Conservation (phyloP, 2,797 vertebrate genomes). For the Rhincodon typus region DNA sequence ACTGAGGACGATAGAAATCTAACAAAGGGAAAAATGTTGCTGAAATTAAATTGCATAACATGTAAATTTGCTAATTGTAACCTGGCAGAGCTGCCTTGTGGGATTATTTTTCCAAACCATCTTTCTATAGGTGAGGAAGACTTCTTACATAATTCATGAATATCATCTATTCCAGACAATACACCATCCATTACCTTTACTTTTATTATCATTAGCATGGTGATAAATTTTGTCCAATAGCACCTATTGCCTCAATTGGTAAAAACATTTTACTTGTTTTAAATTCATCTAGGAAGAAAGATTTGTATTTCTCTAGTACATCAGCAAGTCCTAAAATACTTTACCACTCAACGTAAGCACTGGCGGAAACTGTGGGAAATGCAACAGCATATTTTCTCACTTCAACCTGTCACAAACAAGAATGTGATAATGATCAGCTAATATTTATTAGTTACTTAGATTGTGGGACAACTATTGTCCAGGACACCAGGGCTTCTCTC, state of each 20-base stretch:
- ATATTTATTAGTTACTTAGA: background rate
- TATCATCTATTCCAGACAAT: background rate
- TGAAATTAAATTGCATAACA: conserved; percentile 12
- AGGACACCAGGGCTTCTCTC: background rate
- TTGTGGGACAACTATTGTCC: background rate
- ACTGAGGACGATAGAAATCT: background rate
- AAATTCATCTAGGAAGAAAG: background rate
- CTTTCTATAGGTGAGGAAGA: background rate
- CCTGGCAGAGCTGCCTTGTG: background rate
- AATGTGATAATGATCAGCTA: background rate
- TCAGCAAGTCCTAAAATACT: background rate
- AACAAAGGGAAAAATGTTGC: background rate
- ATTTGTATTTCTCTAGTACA: background rate
- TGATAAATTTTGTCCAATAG: background rate
- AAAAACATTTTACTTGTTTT: background rate
- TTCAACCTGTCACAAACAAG: background rate
- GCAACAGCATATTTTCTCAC: background rate
- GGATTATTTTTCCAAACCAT: background rate
- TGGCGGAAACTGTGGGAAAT: background rate
- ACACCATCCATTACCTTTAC: background rate
- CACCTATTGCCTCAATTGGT: background rate
- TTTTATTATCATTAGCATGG: background rate
- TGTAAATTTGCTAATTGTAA: conserved; percentile 21
- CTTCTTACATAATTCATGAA: conserved; percentile 18
- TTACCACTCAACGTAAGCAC: background rate